Conservation (phyloP, 2,797 vertebrate genomes). For the Sebastes nivosus region DNA sequence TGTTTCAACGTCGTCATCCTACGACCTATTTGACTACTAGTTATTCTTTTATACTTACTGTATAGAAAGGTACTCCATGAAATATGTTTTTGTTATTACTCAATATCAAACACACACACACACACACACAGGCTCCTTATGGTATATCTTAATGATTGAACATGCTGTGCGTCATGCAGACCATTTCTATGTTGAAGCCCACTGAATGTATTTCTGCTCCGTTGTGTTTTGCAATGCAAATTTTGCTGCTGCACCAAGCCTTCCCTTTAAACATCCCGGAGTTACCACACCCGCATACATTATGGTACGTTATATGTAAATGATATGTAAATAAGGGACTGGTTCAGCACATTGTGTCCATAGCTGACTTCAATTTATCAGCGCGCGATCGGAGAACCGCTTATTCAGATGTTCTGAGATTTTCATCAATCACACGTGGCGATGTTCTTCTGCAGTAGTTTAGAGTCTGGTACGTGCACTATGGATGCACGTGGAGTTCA, state of each 20-base stretch:
- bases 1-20: background rate
- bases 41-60: background rate
- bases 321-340: constrained; percentile 46
- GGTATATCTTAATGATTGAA: background rate
- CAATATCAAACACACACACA: background rate
- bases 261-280: background rate
- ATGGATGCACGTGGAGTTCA: background rate
- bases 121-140: background rate
- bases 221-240: constrained; percentile 62
- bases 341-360: constrained; percentile 19
- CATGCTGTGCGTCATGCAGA: background rate
- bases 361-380: constrained; percentile 22
- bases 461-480: background rate
- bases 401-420: background rate
- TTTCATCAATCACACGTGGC: background rate
- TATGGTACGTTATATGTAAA: constrained; percentile 36
- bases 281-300: constrained; percentile 23
- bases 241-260: constrained; percentile 17
- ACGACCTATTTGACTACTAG: background rate
- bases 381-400: background rate
- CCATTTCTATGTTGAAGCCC: constrained; percentile 2
- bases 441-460: background rate
- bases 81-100: background rate
- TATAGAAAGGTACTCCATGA: background rate
- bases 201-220: constrained; percentile 5